Base-by-base conservation (phyloP, 2,888 invertebrate species). In the Nymphalis polychloros region DNA sequence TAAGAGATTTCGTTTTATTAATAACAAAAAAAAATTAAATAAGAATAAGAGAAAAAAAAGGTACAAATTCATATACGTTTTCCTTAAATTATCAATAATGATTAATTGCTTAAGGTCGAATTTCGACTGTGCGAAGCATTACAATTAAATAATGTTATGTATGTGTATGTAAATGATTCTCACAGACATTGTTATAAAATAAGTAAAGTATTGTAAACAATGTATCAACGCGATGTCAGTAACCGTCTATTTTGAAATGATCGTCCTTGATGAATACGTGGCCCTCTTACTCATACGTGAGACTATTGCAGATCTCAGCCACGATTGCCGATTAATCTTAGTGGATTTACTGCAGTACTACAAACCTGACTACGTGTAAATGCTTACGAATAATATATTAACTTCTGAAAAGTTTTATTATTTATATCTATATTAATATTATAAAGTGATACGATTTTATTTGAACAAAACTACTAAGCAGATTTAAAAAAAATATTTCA, bases 231-330 rank as follows among this genome's bases (percentile, higher is more conserved):
- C 10, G 19, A 35, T 41, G 35, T 31, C 55, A 35, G 7, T 57
- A 35, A 31, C 57, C 13, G 41, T 57, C 19, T 57, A 19, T 57
- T 57, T 57, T 8, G 57, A 57, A 57, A 57, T 19, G 8, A 8
- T 10, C 19, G 57, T 57, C 57, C 57, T 41, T 41, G 57, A 41
- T 57, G 57, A 8, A 35, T 55, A 19, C 57, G 41, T 57, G 41
- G 57, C 57, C 41, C 27, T 57, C 57, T 57, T 57, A 41, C 57
- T 41, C 57, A 57, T 35, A 57, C 57, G 57, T 57, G 57, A 57
- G 57, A 19, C 57, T 57, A 57, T 57, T 57, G 57, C 57, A 57
- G 27, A 57, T 57, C 41, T 41, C 19, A 35, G 19, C 10, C 35
- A 41, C 57, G 41, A 19, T 31, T 31, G 6, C 6, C 27, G 6